Evolutionary conservation across 2,888 invertebrate genomes (phyloP).

Genomic region (Caenorhabditis panamensis): DNA sequence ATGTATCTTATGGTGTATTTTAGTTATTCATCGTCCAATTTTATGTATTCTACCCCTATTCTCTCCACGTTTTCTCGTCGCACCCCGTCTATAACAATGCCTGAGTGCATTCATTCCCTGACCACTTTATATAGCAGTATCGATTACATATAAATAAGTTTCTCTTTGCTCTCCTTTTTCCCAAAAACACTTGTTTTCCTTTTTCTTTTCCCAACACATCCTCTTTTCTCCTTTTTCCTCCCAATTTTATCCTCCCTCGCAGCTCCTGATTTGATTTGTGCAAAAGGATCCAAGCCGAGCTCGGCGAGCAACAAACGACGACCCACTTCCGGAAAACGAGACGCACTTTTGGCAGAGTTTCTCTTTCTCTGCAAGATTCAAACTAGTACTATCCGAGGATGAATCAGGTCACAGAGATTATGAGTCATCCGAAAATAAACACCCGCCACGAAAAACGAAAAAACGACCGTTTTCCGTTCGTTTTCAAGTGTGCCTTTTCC

Average conservation of each 20-base stretch:
- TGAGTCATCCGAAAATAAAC: constrained; percentile 45
- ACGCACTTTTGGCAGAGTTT: constrained; percentile 35
- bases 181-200: constrained; percentile 17
- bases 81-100: background rate
- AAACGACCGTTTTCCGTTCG: constrained; percentile 19
- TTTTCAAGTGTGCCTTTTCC: constrained; percentile 32
- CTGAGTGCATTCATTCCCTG: constrained; percentile 4
- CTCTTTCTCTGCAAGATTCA: background rate
- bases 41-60: constrained; percentile 23
- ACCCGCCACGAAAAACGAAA: background rate
- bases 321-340: constrained; percentile 32
- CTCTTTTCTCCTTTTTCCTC: background rate
- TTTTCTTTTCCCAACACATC: background rate
- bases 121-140: constrained; percentile 6
- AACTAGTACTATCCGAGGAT: background rate
- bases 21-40: constrained; percentile 49
- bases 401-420: constrained; percentile 6
- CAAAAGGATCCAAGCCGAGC: background rate
- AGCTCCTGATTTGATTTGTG: constrained; percentile 42
- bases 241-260: background rate
- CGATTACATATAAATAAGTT: constrained; percentile 27
- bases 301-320: constrained; percentile 19
- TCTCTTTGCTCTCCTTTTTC: background rate
- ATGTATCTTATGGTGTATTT: constrained; percentile 21
- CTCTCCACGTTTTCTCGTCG: constrained; percentile 4